These are phyloP conservation scores for Steinernema khuongi DNA, from an alignment of 1,140 invertebrate genomes.

Conservation along the genomic window DNA sequence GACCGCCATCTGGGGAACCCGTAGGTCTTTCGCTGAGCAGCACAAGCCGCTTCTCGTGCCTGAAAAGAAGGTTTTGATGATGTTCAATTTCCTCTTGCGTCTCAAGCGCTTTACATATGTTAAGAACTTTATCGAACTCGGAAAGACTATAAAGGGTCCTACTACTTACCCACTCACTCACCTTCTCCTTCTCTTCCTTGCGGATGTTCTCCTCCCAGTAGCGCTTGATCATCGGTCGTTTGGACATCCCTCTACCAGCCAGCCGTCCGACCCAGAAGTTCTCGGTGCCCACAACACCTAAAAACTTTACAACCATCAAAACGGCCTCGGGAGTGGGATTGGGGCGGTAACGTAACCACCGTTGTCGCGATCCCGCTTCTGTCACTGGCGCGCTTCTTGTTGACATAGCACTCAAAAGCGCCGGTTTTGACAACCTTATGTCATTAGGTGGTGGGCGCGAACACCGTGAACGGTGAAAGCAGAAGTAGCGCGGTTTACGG, in stretches of 20 bases:
- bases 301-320: no score
- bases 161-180: background rate
- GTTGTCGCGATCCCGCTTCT: no score
- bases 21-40: constrained; percentile 15
- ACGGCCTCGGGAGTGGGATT: no score
- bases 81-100: no score
- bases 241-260: background rate
- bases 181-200: constrained; percentile 1
- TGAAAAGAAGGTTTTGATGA: background rate
- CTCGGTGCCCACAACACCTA: background rate
- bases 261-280: constrained; percentile 3
- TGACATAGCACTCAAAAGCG: background rate
- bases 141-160: background rate
- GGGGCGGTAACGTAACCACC: no score
- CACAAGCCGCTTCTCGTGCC: background rate
- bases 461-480: no score
- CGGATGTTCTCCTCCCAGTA: constrained; percentile 5
- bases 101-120: no score
- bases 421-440: background rate
- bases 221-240: constrained; percentile 4
- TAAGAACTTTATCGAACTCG: no score
- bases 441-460: background rate
- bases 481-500: no score
- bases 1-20: constrained; percentile 34
- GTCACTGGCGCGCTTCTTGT: background rate